Evolutionary conservation across 2,797 vertebrate genomes (phyloP), one percentile per base, ranked within the genome.

Genomic region (Cyclopterus lumpus): DNA sequence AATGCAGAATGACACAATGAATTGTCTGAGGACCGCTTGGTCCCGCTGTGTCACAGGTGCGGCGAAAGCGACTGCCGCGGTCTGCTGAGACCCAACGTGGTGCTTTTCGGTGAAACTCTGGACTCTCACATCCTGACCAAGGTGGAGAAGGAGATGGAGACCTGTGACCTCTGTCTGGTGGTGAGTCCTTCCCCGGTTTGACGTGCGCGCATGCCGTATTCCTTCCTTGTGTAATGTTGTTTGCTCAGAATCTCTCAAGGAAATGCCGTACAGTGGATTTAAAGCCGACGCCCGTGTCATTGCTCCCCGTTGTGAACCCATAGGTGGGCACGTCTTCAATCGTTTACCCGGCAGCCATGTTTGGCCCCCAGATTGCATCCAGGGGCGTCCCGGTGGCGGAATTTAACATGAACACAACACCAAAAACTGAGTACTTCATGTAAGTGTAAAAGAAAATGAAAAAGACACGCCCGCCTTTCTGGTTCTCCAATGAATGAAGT

Each of bases 41-140:
- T 64, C 22, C 48, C 79, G 61, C 59, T 77, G 11, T 68, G 8
- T 83, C 15, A 88, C 12, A 99, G 98, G 91, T 99, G 98, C 67
- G 93, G 95, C 38, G 94, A 96, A 73, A 89, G 88, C 0, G 95
- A 94, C 49, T 99, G 98, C 51, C 93, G 85, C 0, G 98, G 97
- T 75, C 95, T 99, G 67, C 94, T 99, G 77, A 95, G 98, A 32
- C 98, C 98, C 24, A 96, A 98, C 0, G 97, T 98, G 0, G 96
- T 99, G 65, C 99, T 98, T 96, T 99, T 99, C 59, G 98, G 98
- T 1, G 98, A 99, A 88, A 95, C 96, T 54, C 92, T 99, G 90
- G 97, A 99, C 87, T 96, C 97, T 0, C 92, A 95, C 0, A 49
- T 99, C 66, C 93, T 99, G 88, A 96, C 95, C 3, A 94, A 95